Evolutionary conservation across 2,113 vertebrate genomes (phyloP), one percentile per base, ranked within the genome.

Genomic region (Cheilinus undulatus): DNA sequence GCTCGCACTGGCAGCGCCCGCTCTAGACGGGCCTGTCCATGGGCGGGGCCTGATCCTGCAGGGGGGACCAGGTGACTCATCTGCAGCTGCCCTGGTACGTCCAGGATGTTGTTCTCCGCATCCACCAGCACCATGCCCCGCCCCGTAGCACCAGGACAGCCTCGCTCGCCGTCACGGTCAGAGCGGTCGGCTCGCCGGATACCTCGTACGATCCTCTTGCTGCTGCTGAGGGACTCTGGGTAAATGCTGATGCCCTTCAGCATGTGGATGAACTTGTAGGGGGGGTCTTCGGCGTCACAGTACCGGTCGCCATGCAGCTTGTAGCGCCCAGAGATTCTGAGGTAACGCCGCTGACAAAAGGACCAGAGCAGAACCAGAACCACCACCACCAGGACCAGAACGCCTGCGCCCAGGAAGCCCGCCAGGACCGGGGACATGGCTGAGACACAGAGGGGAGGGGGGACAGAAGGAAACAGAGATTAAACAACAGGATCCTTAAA

Each of bases 211-310:
- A 96, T 96, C 74, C 96, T 93, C 91, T 97, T 98, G 88, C 95
- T 97, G 94, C 95, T 92, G 86, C 94, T 97, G 76, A 99, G 92
- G 26, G 96, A 94, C 89, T 99, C 97, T 1, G 97, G 97, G 79
- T 98, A 99, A 87, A 99, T 99, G 79, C 97, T 98, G 92, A 99
- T 97, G 66, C 97, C 97, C 86, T 99, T 99, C 66, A 99, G 87
- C 97, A 99, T 99, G 89, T 99, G 97, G 52, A 99, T 98, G 88
- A 99, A 99, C 91, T 97, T 98, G 88, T 98, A 98, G 0, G 97
- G 97, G 0, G 97, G 97, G 82, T 95, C 93, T 20, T 91, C 88
- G 0, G 92, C 64, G 12, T 93, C 93, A 12, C 90, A 86, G 78
- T 92, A 91, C 1, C 88, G 91, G 72, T 92, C 88, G 1, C 90